Conservation (phyloP, 2,113 vertebrate species). For the Notothenia rossii region DNA sequence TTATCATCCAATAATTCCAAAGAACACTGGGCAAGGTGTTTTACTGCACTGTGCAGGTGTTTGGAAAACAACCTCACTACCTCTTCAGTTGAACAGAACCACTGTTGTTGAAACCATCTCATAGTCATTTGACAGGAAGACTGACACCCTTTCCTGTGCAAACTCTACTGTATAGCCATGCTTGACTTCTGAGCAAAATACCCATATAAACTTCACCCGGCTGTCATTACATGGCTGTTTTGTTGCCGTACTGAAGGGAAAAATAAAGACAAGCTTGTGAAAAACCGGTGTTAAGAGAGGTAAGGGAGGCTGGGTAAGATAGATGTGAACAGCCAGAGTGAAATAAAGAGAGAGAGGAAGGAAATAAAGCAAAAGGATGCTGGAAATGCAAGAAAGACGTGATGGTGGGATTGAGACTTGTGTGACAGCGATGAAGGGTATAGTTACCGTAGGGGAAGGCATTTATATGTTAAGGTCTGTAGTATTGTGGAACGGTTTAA, state of each 20-base stretch:
- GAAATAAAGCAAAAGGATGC: neutral
- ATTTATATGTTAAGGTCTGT: conserved; percentile 45
- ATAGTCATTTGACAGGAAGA: conserved; percentile 13
- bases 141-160: conserved; percentile 12
- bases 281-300: conserved; percentile 1
- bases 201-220: conserved; percentile 17
- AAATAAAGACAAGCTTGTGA: conserved; percentile 13
- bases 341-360: neutral
- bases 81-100: neutral
- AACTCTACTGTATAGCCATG: conserved; percentile 22
- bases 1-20: no score
- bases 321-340: neutral
- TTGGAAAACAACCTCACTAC: neutral
- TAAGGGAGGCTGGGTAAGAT: neutral
- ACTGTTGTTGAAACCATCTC: neutral
- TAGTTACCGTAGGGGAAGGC: conserved; percentile 46
- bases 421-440: conserved; percentile 48
- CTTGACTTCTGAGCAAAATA: conserved; percentile 34
- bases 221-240: conserved; percentile 28
- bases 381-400: conserved; percentile 10
- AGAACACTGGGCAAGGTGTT: no score
- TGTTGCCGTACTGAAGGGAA: neutral
- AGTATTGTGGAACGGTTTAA: conserved; percentile 68
- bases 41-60: neutral
- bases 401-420: neutral